Base-by-base conservation (phyloP, 2,113 vertebrate genomes). In the Podocnemis expansa region DNA sequence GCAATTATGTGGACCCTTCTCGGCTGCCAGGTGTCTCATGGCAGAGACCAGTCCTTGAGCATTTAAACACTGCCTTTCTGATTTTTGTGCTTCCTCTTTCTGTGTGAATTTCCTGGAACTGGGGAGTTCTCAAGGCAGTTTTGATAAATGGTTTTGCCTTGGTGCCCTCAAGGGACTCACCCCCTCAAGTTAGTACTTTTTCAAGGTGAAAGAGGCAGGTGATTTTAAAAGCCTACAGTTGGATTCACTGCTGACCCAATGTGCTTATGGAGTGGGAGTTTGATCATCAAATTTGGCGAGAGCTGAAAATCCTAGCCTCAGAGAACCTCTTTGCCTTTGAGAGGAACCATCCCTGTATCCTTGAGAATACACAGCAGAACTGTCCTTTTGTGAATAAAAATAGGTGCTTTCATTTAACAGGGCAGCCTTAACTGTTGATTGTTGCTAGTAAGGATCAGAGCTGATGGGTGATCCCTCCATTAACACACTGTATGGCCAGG, bases 251-350 rank as follows among this genome's bases (percentile, higher is more conserved):
- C 43, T 56, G 73, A 24, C 88, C 3, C 29, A 54, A 51, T 88
- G 67, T 91, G 43, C 4, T 2, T 34, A 0, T 49, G 43, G 38
- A 52, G 25, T 82, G 54, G 47, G 84, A 27, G 56, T 84, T 80
- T 88, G 27, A 16, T 13, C 49, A 85, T 96, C 41, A 70, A 83
- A 87, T 83, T 85, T 3, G 55, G 79, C 43, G n/a, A 91, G 60
- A 75, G 2, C 41, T 5, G 43, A 82, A 93, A 82, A 84, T 80
- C 49, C 49, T 56, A n/a, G 0, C 22, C 1, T 27, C 11, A 73
- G 19, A 25, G 70, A 79, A 24, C 89, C 89, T 27, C 22, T 27
- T 75, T 83, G 87, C 2, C 56, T 7, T 91, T 91, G 63, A 49
- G 92, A 3, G 80, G 88, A 90, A n/a, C 12, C 29, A 70, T 60